Base-by-base conservation (phyloP, 2,113 vertebrate species). In the Stictonetta naevosa region DNA sequence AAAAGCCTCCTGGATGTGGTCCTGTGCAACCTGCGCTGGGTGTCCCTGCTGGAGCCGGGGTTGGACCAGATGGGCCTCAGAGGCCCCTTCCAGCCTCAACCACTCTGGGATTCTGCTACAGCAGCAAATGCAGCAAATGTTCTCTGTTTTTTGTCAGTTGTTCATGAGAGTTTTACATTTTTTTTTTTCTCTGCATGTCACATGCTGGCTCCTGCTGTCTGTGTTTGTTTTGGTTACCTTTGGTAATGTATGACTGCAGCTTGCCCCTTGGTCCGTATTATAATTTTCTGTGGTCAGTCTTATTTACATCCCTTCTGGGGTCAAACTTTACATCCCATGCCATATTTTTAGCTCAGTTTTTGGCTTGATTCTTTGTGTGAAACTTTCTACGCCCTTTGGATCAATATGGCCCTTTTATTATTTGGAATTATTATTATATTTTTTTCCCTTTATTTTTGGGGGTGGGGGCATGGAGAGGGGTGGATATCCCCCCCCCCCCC, bases 171-270 rank as follows among this genome's bases (percentile, higher is more conserved):
- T 88, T 95, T 76, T 85, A n/a, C 13, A 53, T 15, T 18, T 33
- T 36, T 38, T 44, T 4, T 14, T 11, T 2, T 3, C 8, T 13
- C 21, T 3, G 5, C 4, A 0, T 26, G 13, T 74, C 29, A 10
- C 34, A 10, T 60, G 21, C 29, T 91, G 60, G 8, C 33, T 95
- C 89, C 46, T 92, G 25, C 77, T 82, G 60, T 36, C 52, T 42
- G 22, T 42, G 11, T 92, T 94, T 90, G 55, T 63, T 96, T 77
- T 88, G 31, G 36, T 96, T 93, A 74, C 36, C 28, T 92, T 93
- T 83, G 88, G 50, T 66, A 62, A 36, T 50, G 53, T 34, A 10
- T 52, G 63, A 69, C 44, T 69, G 12, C 28, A 75, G 1, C 36
- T 88, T 90, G 25, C 60, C 44, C 11, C 33, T 71, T 90, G 60